These are phyloP conservation scores for Ondatra zibethicus DNA, from an alignment of 2,113 vertebrate species.

Conservation along the genomic window DNA sequence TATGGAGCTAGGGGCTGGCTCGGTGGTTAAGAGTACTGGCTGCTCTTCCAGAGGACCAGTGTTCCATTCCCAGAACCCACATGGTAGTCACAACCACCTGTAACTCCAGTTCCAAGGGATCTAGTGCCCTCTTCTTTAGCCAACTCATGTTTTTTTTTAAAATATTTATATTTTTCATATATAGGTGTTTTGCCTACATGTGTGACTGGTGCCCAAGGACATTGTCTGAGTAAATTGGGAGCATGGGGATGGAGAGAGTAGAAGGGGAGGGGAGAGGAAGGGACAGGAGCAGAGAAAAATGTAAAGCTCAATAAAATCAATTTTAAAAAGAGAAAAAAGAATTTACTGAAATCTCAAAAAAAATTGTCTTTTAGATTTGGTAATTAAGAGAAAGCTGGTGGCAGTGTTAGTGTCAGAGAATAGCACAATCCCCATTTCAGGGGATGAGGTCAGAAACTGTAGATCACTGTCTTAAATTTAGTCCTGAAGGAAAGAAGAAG, in stretches of 20 bases:
- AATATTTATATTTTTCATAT: no score
- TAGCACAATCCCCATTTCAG: neutral
- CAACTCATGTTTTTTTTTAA: no score
- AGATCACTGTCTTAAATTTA: slow-evolving; percentile 57
- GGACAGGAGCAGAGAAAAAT: no score
- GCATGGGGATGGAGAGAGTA: no score
- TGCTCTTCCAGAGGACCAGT: neutral
- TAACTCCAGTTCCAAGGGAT: neutral
- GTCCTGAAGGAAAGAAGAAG: neutral
- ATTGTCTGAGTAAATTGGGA: no score
- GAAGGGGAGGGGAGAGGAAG: no score
- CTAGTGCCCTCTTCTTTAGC: no score
- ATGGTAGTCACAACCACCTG: no score
- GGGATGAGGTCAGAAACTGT: neutral
- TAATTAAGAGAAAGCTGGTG: neutral
- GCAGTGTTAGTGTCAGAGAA: slow-evolving; percentile 59
- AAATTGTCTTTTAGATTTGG: slow-evolving; percentile 43
- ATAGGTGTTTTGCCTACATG: no score
- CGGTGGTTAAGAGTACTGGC: neutral
- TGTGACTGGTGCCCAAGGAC: no score
- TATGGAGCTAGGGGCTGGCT: neutral
- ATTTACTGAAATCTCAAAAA: neutral
- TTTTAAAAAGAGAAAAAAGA: no score
- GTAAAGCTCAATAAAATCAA: no score
- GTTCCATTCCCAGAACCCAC: neutral